A percentile compares a stretch with the other conserved stretches of the same genome.
phyloP scores from a whole-genome alignment of 1,140 invertebrate species.

The Bombus confusus region DNA sequence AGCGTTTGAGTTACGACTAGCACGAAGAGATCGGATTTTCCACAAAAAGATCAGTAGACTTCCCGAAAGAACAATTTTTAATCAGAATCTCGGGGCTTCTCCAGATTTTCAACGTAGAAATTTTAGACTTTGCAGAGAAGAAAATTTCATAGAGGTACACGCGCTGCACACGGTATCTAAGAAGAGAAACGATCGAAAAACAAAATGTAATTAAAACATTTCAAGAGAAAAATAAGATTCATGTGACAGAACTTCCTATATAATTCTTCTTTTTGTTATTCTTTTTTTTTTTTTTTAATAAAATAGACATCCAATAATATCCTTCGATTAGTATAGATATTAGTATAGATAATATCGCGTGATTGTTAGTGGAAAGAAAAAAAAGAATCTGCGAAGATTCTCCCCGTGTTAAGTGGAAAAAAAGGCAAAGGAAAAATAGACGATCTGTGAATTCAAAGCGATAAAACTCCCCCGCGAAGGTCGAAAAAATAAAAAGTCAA shows the following conservation, averaged over 20 bases:
- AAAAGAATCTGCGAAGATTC: not conserved
- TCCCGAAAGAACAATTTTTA: not conserved
- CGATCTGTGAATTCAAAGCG: not conserved
- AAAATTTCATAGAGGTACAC: not conserved
- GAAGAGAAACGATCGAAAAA: not conserved
- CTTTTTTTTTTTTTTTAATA: not conserved
- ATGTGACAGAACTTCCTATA: not conserved
- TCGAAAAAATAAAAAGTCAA: not conserved
- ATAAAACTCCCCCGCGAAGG: not conserved
- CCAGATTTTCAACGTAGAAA: too few species aligned
- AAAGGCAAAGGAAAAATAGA: not conserved
- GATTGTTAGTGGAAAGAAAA: not conserved
- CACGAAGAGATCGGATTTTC: slow-evolving; percentile 26
- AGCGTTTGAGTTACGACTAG: slow-evolving; percentile 52
- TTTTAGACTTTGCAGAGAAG: not conserved
- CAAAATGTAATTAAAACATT: too few species aligned
- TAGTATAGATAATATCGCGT: too few species aligned
- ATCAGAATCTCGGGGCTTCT: not conserved
- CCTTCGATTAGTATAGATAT: not conserved
- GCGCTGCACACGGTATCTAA: not conserved
- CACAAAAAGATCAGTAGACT: not conserved
- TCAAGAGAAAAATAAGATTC: not conserved
- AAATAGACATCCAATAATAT: not conserved
- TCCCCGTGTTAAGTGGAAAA: not conserved
- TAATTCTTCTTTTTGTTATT: not conserved